Percentiles rank a stretch among this genome's conserved stretches.
phyloP scores from a whole-genome alignment of 2,888 invertebrate species.

The Drepanosiphum platanoidis region DNA sequence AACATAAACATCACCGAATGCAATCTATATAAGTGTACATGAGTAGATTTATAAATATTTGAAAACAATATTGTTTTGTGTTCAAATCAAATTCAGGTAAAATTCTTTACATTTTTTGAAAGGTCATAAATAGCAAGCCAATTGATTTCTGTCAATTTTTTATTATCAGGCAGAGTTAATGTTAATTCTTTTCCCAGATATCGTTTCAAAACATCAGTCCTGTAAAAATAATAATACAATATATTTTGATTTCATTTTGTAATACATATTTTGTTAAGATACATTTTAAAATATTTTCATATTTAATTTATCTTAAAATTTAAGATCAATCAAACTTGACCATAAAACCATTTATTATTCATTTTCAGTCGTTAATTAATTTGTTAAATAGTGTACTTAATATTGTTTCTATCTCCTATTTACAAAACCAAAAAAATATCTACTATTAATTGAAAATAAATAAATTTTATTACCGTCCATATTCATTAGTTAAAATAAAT shows the following conservation, averaged over 20 bases:
- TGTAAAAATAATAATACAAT: constrained; percentile 66
- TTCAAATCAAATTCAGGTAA: not conserved
- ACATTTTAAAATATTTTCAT: not conserved
- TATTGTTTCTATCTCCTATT: not conserved
- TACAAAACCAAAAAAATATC: not conserved
- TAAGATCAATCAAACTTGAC: not conserved
- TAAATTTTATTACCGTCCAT: constrained; percentile 76
- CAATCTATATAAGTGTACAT: constrained; percentile 70
- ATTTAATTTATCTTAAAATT: not conserved
- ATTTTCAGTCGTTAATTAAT: not conserved
- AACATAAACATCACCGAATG: constrained; percentile 89
- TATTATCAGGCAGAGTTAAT: constrained; percentile 82
- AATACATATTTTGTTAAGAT: not conserved
- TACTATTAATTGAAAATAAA: not conserved
- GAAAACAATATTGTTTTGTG: not conserved
- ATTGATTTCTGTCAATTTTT: constrained; percentile 85
- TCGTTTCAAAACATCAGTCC: constrained; percentile 85
- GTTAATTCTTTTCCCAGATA: constrained; percentile 88
- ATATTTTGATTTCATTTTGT: not conserved
- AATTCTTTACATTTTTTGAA: constrained; percentile 73
- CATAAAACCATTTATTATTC: too few relatives aligned
- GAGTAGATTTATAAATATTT: constrained; percentile 19
- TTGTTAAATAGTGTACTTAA: not conserved
- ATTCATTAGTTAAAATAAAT: constrained; percentile 88
- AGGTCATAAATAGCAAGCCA: constrained; percentile 92